These are phyloP conservation scores for Clinocottus analis DNA, from an alignment of 2,113 vertebrate genomes.

Conservation along the genomic window DNA sequence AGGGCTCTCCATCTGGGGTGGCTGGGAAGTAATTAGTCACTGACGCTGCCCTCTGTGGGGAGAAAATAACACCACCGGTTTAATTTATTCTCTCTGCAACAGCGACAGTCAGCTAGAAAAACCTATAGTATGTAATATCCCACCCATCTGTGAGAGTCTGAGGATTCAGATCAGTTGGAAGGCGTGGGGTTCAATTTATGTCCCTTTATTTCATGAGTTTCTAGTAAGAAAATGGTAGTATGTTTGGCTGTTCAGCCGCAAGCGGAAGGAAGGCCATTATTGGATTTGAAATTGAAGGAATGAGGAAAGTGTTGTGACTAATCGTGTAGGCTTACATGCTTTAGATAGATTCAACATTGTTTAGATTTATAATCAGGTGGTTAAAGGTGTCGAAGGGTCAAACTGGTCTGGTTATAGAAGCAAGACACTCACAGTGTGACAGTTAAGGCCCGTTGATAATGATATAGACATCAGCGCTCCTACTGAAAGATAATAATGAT, in stretches of 20 bases:
- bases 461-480: constrained; percentile 15
- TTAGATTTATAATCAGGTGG: neutral
- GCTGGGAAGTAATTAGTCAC: constrained; percentile 52
- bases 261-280: neutral
- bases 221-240: neutral
- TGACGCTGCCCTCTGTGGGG: constrained; percentile 43
- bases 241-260: neutral
- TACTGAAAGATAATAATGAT: constrained; percentile 37
- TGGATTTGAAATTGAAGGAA: neutral
- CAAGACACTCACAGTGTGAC: neutral
- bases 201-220: neutral
- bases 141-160: neutral
- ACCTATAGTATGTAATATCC: constrained; percentile 27
- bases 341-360: neutral
- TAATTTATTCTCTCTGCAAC: constrained; percentile 50
- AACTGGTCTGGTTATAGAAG: constrained; percentile 18
- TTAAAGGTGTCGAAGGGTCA: constrained; percentile 10
- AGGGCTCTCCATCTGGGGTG: constrained; percentile 46
- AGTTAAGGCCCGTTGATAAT: constrained; percentile 5
- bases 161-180: constrained; percentile 6
- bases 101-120: constrained; percentile 15
- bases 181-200: constrained; percentile 8
- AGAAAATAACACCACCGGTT: constrained; percentile 59
- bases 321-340: neutral
- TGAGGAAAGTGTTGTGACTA: neutral